Conservation (phyloP, 2,113 vertebrate genomes). For the Odontesthes bonariensis region DNA sequence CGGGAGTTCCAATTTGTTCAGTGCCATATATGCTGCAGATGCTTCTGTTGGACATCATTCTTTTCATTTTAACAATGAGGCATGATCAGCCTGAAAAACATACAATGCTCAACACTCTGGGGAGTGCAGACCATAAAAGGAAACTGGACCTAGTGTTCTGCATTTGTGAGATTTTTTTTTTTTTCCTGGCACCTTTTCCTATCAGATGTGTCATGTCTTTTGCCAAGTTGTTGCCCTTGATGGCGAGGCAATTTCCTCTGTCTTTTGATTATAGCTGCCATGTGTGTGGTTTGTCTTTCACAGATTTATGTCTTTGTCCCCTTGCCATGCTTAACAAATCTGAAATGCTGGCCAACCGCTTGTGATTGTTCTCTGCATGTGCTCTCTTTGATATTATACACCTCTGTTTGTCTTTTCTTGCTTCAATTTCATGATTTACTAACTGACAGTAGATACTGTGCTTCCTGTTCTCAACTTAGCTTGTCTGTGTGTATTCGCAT, state of each 20-base stretch:
- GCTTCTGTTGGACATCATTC: conserved; percentile 31
- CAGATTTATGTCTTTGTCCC: conserved; percentile 36
- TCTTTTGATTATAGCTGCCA: conserved; percentile 43
- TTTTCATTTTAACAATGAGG: conserved; percentile 14
- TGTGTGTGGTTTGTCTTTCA: conserved; percentile 46
- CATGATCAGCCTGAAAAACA: conserved; percentile 11
- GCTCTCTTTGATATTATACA: conserved; percentile 24
- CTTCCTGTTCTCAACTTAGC: no score
- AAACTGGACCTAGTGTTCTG: conserved; percentile 18
- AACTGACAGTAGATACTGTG: no score
- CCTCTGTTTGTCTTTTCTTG: background rate
- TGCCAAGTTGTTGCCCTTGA: conserved; percentile 49
- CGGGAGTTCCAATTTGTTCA: no score
- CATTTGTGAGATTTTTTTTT: background rate
- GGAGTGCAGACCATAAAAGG: conserved; percentile 17
- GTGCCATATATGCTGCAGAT: conserved; percentile 4
- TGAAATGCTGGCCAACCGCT: conserved; percentile 46
- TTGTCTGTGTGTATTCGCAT: no score
- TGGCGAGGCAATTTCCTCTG: conserved; percentile 50
- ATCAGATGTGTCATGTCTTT: no score
- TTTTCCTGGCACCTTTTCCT: background rate
- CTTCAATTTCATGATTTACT: no score
- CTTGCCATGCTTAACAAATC: conserved; percentile 43
- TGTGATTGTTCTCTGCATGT: conserved; percentile 11
- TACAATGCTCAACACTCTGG: conserved; percentile 7